These are phyloP conservation scores for Pachyseris speciosa DNA, from an alignment of 64 coral and sea anemone genomes.

Conservation along the genomic window DNA sequence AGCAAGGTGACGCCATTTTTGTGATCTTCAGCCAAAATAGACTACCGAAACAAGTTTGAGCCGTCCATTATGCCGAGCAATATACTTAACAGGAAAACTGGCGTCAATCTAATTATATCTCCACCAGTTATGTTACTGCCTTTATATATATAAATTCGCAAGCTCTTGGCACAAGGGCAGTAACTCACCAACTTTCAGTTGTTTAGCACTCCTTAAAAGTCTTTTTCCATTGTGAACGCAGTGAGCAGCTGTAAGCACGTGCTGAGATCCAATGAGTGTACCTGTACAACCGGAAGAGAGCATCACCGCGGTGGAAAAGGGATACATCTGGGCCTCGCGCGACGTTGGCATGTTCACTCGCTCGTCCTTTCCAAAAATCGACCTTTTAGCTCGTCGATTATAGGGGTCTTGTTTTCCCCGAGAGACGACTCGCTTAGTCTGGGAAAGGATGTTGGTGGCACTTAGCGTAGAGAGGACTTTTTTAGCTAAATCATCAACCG, in stretches of 20 bases:
- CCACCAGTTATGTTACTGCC: background rate
- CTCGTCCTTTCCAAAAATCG: slow-evolving; percentile 60
- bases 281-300: slow-evolving; percentile 74
- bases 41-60: background rate
- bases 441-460: background rate
- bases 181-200: slow-evolving; percentile 56
- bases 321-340: slow-evolving; percentile 63
- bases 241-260: slow-evolving; percentile 75
- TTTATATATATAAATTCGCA: background rate
- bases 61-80: background rate
- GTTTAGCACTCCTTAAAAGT: slow-evolving; percentile 41
- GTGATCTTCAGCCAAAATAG: no score
- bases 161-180: background rate
- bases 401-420: background rate
- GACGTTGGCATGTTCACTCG: slow-evolving; percentile 52
- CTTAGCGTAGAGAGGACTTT: background rate
- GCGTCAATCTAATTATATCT: background rate
- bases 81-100: background rate
- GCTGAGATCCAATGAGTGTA: slow-evolving; percentile 61
- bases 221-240: slow-evolving; percentile 69
- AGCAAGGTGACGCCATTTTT: background rate
- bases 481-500: background rate
- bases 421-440: background rate
- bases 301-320: slow-evolving; percentile 58
- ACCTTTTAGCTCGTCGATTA: background rate